Conservation (phyloP, 2,888 invertebrate species). For the Acronicta leporina region DNA sequence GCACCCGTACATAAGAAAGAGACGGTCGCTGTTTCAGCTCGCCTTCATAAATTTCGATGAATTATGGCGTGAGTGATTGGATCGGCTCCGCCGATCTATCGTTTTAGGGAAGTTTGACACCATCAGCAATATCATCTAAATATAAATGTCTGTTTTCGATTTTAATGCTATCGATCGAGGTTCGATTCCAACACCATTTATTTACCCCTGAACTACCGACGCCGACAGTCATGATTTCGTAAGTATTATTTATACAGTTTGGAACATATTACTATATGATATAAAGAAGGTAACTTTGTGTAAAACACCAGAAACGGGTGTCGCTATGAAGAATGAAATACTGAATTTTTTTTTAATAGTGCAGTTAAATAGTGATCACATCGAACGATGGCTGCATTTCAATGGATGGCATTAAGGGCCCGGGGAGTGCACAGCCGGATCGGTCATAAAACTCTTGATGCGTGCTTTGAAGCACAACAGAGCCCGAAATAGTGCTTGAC, state of each 20-base stretch:
- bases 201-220: slow-evolving; percentile 18
- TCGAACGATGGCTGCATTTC: slow-evolving; percentile 60
- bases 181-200: slow-evolving; percentile 59
- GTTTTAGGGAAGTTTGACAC: slow-evolving; percentile 83
- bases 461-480: slow-evolving; percentile 81
- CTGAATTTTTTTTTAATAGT: slow-evolving; percentile 15
- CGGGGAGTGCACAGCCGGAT: slow-evolving; percentile 64
- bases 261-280: slow-evolving; percentile 9
- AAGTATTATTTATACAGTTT: slow-evolving; percentile 24
- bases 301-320: not conserved
- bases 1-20: slow-evolving; percentile 82
- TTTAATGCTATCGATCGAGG: slow-evolving; percentile 61
- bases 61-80: slow-evolving; percentile 85
- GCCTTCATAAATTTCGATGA: slow-evolving; percentile 84
- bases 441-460: slow-evolving; percentile 77
- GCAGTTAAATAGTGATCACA: slow-evolving; percentile 19
- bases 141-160: slow-evolving; percentile 72
- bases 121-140: slow-evolving; percentile 77
- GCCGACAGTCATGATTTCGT: slow-evolving; percentile 14
- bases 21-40: slow-evolving; percentile 79
- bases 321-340: slow-evolving; percentile 4
- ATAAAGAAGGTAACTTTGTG: not conserved
- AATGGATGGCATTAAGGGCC: slow-evolving; percentile 69
- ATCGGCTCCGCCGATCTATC: slow-evolving; percentile 82
- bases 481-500: slow-evolving; percentile 87